Evolutionary conservation across 2,113 vertebrate genomes (phyloP).

Genomic region (Himantopus leucocephalus): DNA sequence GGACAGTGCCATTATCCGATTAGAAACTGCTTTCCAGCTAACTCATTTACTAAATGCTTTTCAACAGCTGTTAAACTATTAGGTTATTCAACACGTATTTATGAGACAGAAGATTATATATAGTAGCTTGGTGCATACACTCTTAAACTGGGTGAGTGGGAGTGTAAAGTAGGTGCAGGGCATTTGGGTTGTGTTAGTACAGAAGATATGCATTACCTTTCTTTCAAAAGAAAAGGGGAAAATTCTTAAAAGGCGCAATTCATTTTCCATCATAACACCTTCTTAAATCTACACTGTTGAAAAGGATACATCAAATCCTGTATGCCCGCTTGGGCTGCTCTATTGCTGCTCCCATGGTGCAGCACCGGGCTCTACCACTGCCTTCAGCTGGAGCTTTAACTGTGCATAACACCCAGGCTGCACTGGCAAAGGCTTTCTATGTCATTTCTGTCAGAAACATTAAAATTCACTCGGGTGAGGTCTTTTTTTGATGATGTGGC

Average conservation of each 20-base stretch:
- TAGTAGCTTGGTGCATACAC: background rate
- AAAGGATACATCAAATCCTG: background rate
- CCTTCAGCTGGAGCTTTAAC: background rate
- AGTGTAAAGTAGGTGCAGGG: background rate
- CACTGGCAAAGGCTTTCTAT: background rate
- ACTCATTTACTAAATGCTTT: slow-evolving; percentile 51
- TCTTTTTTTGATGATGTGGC: background rate
- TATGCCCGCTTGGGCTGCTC: background rate
- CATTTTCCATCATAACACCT: background rate
- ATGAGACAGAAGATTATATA: background rate
- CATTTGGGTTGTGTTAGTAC: background rate
- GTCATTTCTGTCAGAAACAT: background rate
- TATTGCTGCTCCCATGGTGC: fast-evolving
- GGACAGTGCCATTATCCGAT: slow-evolving; percentile 2
- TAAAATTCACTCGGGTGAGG: background rate
- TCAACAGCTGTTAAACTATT: slow-evolving; percentile 37
- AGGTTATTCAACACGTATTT: slow-evolving; percentile 4
- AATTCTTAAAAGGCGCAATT: background rate
- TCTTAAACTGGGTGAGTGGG: background rate
- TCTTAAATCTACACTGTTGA: background rate
- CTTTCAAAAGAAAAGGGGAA: background rate
- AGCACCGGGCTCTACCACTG: background rate
- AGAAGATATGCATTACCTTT: background rate
- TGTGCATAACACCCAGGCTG: background rate
- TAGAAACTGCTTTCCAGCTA: background rate